Base-by-base conservation (phyloP, 2,888 invertebrate species). In the Monopis laevigella region DNA sequence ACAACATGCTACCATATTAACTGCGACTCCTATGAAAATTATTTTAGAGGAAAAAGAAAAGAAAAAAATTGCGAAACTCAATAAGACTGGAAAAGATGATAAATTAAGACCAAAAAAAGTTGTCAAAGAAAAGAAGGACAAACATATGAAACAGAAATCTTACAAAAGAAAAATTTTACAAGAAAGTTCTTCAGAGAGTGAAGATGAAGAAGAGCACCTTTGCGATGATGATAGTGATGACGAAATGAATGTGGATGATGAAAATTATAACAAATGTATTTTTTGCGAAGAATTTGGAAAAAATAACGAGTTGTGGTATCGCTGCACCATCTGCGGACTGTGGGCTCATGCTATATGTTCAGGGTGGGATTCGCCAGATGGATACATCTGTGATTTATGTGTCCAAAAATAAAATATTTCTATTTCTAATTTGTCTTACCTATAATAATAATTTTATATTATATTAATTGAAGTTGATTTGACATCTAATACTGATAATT, bases 301-400 rank as follows among this genome's bases (percentile, higher is more conserved):
- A 51, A 51, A 48, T 43, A 44, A 45, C 24, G 45, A 55, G 48
- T 14, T 54, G 43, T 53, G 51, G 53, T 54, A 50, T 50, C 45
- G 52, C 40, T 51, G 52, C 40, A 52, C 46, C 14, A 40, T 42
- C 38, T 53, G 52, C 42, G 54, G 50, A 48, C 44, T 51, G 46
- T 56, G 54, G 55, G 45, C 50, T 49, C 54, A 56, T 46, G 50
- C 50, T 44, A 45, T 47, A 45, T 55, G 53, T 45, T 48, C 51
- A 39, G 53, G 51, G 39, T 50, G 51, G 47, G 50, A 55, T 51
- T 53, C 49, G 40, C 46, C 55, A 44, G 46, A 50, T 44, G 46
- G 43, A 45, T 55, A 49, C 30, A 48, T 52, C 38, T 53, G 54
- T 46, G 51, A 51, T 50, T 49, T 52, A 46, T 51, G 51, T 51